Evolutionary conservation across 2,888 invertebrate genomes (phyloP), one percentile per base, ranked within the genome.

Genomic region (Sturmia bella): DNA sequence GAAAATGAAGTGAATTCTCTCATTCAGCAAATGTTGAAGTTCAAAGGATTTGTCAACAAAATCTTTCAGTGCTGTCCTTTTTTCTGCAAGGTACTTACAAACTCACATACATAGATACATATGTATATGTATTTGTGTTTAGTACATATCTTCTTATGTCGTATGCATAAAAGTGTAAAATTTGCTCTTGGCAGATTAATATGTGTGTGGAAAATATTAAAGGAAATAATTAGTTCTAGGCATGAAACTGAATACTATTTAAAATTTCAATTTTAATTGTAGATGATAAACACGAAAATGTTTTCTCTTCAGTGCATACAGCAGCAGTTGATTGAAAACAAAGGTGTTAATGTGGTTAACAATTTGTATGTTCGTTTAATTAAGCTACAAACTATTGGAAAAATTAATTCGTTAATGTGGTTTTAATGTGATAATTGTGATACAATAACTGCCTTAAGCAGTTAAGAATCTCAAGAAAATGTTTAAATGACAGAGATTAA

Each of bases 201-300:
- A 32, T 32, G 21, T 56, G 24, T 54, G 37, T 45, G 45, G 37
- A 45, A 66, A 39, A 57, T 74, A 74, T 63, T 63, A 11, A 32
- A 48, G 24, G 12, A 48, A 56, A 15, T 74, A 41, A 57, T 66
- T 57, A 37, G 56, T 64, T 74, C 57, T 43, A 50, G 41, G 24
- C 48, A 66, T 50, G 39, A 64, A 45, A 64, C 19, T 64, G 48
- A 64, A 64, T 48, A 37, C 56, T 64, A 48, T 39, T 73, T 54
- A 63, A 73, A 72, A 48, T 39, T 73, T 54, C 43, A 73, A 72
- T 43, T 72, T 32, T 72, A 72, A 72, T 72, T 61, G 50, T 17
- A 19, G 21, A 15, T 52, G 73, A 50, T 27, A 52, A 72, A 41
- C 17, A 24, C 41, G 45, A 15, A 68, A 27, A 32, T 68, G 41